phyloP scores from a whole-genome alignment of 1,140 invertebrate species.

The Hyphantria cunea region DNA sequence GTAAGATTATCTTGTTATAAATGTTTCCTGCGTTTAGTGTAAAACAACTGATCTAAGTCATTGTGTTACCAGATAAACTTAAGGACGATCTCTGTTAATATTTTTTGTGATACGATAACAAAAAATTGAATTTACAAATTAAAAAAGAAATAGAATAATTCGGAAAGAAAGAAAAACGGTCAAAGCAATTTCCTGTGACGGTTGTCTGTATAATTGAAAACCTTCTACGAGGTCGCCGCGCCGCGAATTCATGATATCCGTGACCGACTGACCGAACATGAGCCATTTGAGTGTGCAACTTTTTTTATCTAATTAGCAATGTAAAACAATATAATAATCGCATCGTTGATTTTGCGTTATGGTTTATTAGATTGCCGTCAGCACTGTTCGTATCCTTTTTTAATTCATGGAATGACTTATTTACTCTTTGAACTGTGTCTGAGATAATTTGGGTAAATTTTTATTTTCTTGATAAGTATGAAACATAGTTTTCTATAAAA shows the following conservation, averaged over 20 bases:
- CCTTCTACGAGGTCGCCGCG: slow-evolving; percentile 22
- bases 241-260: slow-evolving; percentile 23
- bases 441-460: too few species aligned
- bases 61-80: too few species aligned
- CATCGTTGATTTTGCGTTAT: neutral
- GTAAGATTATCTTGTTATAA: too few species aligned
- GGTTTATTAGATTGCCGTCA: neutral
- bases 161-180: neutral
- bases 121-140: neutral
- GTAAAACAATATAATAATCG: neutral
- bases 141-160: neutral
- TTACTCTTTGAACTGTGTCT: too few species aligned
- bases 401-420: too few species aligned
- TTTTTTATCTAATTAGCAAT: neutral
- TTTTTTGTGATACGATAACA: neutral
- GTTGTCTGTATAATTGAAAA: slow-evolving; percentile 18
- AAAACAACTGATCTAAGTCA: too few species aligned
- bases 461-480: too few species aligned
- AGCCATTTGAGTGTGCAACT: neutral
- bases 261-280: slow-evolving; percentile 6
- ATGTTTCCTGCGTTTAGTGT: too few species aligned
- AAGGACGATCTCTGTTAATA: neutral
- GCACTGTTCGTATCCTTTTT: neutral
- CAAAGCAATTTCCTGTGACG: slow-evolving; percentile 21
- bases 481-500: too few species aligned